phyloP scores from a whole-genome alignment of 2,888 invertebrate genomes.

The Penaeus monodon region DNA sequence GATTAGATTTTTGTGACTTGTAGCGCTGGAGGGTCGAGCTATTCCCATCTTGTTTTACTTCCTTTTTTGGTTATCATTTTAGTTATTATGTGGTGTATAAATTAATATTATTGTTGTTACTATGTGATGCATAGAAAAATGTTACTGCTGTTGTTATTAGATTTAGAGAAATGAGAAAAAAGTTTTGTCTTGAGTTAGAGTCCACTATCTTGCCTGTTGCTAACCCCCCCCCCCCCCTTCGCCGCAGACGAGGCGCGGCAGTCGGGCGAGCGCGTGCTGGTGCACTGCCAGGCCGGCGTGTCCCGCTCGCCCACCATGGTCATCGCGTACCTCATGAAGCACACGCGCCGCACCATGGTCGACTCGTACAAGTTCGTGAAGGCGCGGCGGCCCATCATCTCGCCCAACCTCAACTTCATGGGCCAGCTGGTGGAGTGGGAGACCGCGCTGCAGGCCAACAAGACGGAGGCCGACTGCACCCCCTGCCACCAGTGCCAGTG shows the following conservation, averaged over 20 bases:
- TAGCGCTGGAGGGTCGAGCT: too few species aligned
- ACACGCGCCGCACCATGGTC: conserved; percentile 79
- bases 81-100: too few species aligned
- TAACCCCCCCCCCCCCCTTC: conserved; percentile 61
- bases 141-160: too few species aligned
- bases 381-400: conserved; percentile 87
- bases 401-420: conserved; percentile 95
- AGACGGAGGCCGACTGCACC: conserved; percentile 59
- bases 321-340: conserved; percentile 94
- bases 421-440: conserved; percentile 89
- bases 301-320: conserved; percentile 94
- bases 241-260: conserved; percentile 80
- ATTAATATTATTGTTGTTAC: too few species aligned
- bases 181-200: too few species aligned
- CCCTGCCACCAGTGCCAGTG: conserved; percentile 65
- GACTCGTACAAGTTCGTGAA: conserved; percentile 91
- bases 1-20: too few species aligned
- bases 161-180: not conserved
- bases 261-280: conserved; percentile 81
- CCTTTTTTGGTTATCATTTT: too few species aligned
- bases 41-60: too few species aligned
- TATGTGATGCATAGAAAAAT: too few species aligned
- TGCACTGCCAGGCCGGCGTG: conserved; percentile 96
- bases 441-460: conserved; percentile 73
- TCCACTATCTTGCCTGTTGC: not conserved